Evolutionary conservation across 2,888 invertebrate species (phyloP).

Genomic region (Vesta saturnalis): DNA sequence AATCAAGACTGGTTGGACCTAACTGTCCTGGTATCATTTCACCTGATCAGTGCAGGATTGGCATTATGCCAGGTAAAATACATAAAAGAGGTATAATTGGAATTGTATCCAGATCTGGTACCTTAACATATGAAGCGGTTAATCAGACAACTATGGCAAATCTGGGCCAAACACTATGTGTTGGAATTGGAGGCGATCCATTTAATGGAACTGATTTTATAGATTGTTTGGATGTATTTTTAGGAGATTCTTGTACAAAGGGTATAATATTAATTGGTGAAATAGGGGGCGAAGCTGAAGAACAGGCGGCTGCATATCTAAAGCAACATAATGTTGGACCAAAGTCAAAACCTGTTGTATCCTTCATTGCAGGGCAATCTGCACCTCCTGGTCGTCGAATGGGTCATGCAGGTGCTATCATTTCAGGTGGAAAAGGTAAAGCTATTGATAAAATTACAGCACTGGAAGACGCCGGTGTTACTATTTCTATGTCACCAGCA

Average conservation of each 20-base stretch:
- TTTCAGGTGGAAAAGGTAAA: conserved; percentile 96
- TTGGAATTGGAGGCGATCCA: conserved; percentile 95
- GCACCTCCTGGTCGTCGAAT: conserved; percentile 97
- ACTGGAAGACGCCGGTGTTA: conserved; percentile 86
- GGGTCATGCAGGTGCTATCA: conserved; percentile 99
- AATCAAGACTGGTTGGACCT: conserved; percentile 81
- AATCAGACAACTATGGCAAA: conserved; percentile 77
- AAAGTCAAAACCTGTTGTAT: conserved; percentile 94
- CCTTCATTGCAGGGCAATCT: conserved; percentile 96
- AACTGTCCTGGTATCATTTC: conserved; percentile 88
- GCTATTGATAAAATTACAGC: conserved; percentile 96
- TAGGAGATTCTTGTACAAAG: conserved; percentile 89
- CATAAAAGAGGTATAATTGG: conserved; percentile 77
- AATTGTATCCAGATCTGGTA: conserved; percentile 79
- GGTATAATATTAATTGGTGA: conserved; percentile 98
- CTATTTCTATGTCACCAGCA: conserved; percentile 90
- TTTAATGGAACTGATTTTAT: conserved; percentile 99
- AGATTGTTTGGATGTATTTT: conserved; percentile 93
- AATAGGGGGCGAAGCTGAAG: conserved; percentile 94
- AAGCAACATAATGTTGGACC: conserved; percentile 78
- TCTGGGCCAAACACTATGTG: conserved; percentile 92
- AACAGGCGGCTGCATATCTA: conserved; percentile 91
- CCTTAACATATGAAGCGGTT: conserved; percentile 81
- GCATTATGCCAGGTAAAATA: conserved; percentile 87
- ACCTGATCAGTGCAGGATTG: conserved; percentile 81